These are phyloP conservation scores for Hyles vespertilio DNA, from an alignment of 1,140 invertebrate genomes.

Conservation along the genomic window DNA sequence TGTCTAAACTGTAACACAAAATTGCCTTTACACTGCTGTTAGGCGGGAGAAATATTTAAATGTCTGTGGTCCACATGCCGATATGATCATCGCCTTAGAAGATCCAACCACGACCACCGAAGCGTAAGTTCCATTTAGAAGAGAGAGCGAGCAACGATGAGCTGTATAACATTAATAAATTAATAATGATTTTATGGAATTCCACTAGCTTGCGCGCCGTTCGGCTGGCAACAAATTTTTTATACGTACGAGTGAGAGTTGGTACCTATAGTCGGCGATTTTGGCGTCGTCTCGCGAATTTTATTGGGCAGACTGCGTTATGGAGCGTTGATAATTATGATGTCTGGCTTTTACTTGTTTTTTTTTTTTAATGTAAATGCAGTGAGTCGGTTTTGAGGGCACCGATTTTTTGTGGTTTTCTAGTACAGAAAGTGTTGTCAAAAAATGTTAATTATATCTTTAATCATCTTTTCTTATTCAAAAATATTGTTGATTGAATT, in stretches of 20 bases:
- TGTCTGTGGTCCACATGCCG: neutral
- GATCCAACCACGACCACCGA: constrained; percentile 33
- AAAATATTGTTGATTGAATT: too few relatives aligned
- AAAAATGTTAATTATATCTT: too few relatives aligned
- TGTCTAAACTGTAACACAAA: too few relatives aligned
- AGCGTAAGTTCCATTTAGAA: constrained; percentile 49
- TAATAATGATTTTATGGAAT: constrained; percentile 70
- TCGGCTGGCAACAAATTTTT: constrained; percentile 21
- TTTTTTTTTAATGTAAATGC: neutral
- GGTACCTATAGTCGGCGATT: neutral
- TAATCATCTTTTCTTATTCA: too few relatives aligned
- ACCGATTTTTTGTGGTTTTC: too few relatives aligned
- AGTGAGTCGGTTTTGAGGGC: too few relatives aligned
- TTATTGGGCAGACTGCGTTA: constrained; percentile 4
- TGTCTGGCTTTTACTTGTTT: constrained; percentile 9
- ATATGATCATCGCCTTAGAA: constrained; percentile 10
- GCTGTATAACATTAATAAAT: constrained; percentile 71
- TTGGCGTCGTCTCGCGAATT: constrained; percentile 2
- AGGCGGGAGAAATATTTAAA: too few relatives aligned
- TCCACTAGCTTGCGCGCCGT: constrained; percentile 37
- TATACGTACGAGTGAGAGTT: constrained; percentile 38
- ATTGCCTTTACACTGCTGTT: too few relatives aligned
- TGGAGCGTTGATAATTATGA: constrained; percentile 11
- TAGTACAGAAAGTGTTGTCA: too few relatives aligned
- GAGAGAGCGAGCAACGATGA: constrained; percentile 49